Conservation (phyloP, 2,797 vertebrate species). For the Poecilia wingei region DNA sequence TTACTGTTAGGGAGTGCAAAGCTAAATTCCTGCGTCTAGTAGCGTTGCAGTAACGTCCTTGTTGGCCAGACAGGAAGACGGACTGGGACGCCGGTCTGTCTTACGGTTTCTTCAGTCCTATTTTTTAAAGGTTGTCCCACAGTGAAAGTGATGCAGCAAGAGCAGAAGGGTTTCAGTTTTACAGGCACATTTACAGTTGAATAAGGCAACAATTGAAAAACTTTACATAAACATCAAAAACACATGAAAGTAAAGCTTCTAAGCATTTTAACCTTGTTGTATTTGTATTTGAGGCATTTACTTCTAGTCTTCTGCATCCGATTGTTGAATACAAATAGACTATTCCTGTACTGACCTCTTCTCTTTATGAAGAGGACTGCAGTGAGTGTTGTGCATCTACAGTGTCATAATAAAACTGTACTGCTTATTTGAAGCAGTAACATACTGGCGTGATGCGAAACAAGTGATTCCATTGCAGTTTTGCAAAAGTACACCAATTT, state of each 20-base stretch:
- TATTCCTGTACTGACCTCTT: background rate
- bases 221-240: background rate
- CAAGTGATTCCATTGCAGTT: no score
- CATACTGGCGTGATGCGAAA: no score
- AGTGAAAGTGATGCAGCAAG: background rate
- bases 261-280: background rate
- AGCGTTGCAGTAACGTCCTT: background rate
- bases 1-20: background rate
- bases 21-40: background rate
- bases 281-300: background rate
- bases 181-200: background rate
- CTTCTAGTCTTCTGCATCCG: background rate
- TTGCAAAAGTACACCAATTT: no score
- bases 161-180: background rate
- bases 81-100: background rate
- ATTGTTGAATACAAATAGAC: background rate
- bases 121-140: background rate
- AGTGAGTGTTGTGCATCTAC: background rate
- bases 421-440: no score
- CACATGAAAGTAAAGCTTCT: background rate
- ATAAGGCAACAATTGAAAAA: background rate
- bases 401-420: background rate
- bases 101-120: background rate
- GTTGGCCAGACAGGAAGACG: background rate
- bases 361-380: background rate